Evolutionary conservation across 2,797 vertebrate species (phyloP).

Genomic region (Paedocypris micromegethes): DNA sequence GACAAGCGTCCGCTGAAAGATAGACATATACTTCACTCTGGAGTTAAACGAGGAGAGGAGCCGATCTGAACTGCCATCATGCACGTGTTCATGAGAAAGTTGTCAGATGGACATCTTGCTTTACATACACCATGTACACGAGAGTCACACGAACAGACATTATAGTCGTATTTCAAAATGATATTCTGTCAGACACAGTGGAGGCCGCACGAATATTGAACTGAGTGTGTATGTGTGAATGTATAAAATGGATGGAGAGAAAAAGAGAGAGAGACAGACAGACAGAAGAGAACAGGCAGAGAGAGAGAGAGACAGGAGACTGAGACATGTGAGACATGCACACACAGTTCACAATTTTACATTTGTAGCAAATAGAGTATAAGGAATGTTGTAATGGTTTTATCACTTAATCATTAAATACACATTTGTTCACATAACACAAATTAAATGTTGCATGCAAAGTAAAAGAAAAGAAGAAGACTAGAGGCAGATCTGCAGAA

Average conservation of each 20-base stretch:
- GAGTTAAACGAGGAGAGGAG: too few relatives aligned
- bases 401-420: too few relatives aligned
- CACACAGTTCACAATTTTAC: too few relatives aligned
- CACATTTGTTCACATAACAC: too few relatives aligned
- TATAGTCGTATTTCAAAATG: constrained; percentile 97
- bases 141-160: constrained; percentile 85
- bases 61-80: constrained; percentile 62
- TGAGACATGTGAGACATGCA: too few relatives aligned
- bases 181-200: constrained; percentile 77
- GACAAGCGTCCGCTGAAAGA: constrained; percentile 39
- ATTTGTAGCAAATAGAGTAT: too few relatives aligned
- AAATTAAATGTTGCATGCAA: constrained; percentile 29
- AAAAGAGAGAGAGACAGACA: background rate
- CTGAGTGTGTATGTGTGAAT: background rate
- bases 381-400: too few relatives aligned
- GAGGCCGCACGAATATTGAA: too few relatives aligned
- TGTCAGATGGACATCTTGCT: constrained; percentile 81
- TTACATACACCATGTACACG: constrained; percentile 90
- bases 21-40: too few relatives aligned
- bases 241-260: background rate
- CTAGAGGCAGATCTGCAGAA: constrained; percentile 67
- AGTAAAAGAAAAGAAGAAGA: background rate
- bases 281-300: background rate
- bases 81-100: constrained; percentile 91
- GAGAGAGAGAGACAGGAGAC: too few relatives aligned